Conservation (phyloP, 2,797 vertebrate species). For the Neopelma chrysocephalum region DNA sequence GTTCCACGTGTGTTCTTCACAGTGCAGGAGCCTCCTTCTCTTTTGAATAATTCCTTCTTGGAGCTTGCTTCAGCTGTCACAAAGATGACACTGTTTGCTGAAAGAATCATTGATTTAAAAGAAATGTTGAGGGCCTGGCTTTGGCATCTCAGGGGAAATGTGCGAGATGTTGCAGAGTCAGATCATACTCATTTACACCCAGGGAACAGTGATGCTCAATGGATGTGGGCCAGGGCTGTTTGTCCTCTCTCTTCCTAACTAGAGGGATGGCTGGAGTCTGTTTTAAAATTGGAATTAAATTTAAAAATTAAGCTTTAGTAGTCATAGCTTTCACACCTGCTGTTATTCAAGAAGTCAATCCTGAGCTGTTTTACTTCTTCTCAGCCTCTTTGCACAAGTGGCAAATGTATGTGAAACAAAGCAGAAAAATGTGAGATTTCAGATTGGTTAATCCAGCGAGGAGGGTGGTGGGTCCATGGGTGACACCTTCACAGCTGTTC, state of each 20-base stretch:
- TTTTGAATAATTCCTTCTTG: neutral
- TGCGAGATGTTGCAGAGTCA: neutral
- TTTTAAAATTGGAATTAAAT: neutral
- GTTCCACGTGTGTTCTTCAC: neutral
- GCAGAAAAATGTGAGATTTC: neutral
- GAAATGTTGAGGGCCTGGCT: neutral
- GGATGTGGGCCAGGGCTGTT: neutral
- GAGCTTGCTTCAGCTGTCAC: neutral
- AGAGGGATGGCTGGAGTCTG: rapidly evolving
- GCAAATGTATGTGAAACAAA: neutral
- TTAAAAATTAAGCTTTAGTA: neutral
- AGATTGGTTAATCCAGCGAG: neutral
- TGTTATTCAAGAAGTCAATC: neutral
- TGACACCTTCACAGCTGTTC: neutral
- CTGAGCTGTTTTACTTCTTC: neutral
- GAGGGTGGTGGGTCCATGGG: neutral
- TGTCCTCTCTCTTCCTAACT: neutral
- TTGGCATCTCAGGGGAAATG: neutral
- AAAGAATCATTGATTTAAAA: rapidly evolving
- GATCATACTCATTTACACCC: neutral
- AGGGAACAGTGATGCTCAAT: rapidly evolving
- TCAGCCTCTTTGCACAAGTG: rapidly evolving
- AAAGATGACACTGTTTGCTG: neutral
- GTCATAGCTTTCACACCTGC: rapidly evolving
- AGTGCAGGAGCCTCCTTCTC: neutral